These are phyloP conservation scores for Tachysurus fulvidraco DNA, from an alignment of 2,113 vertebrate species.

Conservation along the genomic window DNA sequence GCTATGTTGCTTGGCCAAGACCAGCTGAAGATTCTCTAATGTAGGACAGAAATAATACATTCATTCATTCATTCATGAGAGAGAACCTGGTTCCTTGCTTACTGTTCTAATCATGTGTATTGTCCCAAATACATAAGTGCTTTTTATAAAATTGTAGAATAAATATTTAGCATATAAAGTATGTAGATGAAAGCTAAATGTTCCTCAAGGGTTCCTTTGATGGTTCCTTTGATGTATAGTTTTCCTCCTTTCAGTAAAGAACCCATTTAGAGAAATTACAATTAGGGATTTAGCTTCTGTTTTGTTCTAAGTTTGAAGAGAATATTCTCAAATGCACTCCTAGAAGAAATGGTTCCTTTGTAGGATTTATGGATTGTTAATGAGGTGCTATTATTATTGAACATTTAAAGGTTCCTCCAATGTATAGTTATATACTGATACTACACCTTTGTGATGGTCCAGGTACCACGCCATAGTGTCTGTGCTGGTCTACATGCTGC, in stretches of 20 bases:
- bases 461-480: slow-evolving; percentile 84
- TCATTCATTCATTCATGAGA: background rate
- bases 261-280: background rate
- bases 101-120: background rate
- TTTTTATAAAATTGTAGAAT: background rate
- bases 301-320: background rate
- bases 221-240: background rate
- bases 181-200: background rate
- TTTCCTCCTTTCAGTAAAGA: background rate
- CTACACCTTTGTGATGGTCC: slow-evolving; percentile 48
- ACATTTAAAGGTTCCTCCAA: background rate
- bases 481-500: slow-evolving; percentile 82
- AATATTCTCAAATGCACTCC: background rate
- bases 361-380: background rate
- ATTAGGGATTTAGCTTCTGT: background rate
- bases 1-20: slow-evolving; percentile 84
- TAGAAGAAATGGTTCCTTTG: background rate
- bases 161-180: background rate
- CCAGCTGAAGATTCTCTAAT: slow-evolving; percentile 76
- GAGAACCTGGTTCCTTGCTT: background rate
- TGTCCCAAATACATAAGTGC: background rate
- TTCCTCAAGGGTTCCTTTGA: background rate
- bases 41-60: slow-evolving; percentile 63
- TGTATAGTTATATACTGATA: background rate
- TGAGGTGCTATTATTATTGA: background rate